Evolutionary conservation across 2,797 vertebrate species (phyloP).

Genomic region (Gymnothorax reevesii): DNA sequence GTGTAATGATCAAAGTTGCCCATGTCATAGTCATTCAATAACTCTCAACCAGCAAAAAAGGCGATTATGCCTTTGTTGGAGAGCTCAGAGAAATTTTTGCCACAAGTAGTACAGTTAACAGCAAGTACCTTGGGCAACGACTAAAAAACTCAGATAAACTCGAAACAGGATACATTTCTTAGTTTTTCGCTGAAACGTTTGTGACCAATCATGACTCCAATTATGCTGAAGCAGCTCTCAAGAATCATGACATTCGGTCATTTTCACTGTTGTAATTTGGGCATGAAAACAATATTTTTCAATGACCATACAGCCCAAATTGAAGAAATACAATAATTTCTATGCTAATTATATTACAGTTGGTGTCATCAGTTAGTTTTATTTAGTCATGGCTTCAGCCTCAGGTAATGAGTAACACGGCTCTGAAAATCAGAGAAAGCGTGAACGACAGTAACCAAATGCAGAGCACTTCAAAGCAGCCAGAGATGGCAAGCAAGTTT

Average conservation of each 20-base stretch:
- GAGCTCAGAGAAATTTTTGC: neutral
- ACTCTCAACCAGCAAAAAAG: neutral
- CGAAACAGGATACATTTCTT: neutral
- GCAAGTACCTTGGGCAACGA: neutral
- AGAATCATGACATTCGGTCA: neutral
- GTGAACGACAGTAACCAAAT: constrained; percentile 15
- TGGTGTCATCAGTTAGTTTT: neutral
- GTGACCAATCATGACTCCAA: neutral
- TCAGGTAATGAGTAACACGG: neutral
- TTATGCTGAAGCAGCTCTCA: neutral
- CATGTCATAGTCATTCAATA: neutral
- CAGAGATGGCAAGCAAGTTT: neutral
- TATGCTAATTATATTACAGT: neutral
- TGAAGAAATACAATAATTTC: neutral
- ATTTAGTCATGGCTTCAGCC: neutral
- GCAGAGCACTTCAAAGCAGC: neutral
- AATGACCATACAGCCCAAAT: neutral
- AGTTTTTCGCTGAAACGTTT: neutral
- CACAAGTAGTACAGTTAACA: neutral
- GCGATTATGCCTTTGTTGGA: neutral
- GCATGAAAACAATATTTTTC: neutral
- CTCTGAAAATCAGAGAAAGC: neutral
- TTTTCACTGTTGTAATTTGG: neutral
- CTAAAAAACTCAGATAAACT: neutral
- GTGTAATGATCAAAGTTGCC: neutral